Percentiles rank a stretch among this genome's conserved stretches.
Conservation (phyloP, 1,140 invertebrate genomes). For the Bacillus rossius region DNA sequence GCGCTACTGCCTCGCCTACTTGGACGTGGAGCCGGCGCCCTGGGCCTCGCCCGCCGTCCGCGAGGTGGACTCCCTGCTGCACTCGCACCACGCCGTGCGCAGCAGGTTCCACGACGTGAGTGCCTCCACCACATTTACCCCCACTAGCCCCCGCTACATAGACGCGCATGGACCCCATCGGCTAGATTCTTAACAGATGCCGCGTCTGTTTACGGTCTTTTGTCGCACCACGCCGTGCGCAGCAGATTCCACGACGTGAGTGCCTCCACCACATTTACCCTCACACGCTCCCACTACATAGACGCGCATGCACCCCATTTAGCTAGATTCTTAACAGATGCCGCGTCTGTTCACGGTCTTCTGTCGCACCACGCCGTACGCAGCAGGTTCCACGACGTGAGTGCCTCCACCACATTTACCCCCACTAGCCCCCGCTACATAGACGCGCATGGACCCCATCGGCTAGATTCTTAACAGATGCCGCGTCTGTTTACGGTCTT, state of each 20-base stretch:
- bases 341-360: too few relatives aligned
- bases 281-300: too few relatives aligned
- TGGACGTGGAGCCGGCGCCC: constrained; percentile 39
- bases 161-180: too few relatives aligned
- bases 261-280: background rate
- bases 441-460: too few relatives aligned
- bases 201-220: too few relatives aligned
- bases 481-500: too few relatives aligned
- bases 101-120: constrained; percentile 41
- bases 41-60: constrained; percentile 24
- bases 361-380: constrained; percentile 56
- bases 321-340: too few relatives aligned
- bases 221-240: constrained; percentile 55
- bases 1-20: constrained; percentile 55
- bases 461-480: too few relatives aligned
- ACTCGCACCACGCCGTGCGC: constrained; percentile 55
- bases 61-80: constrained; percentile 43
- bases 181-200: too few relatives aligned
- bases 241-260: constrained; percentile 41
- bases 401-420: background rate
- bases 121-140: background rate
- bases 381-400: constrained; percentile 41
- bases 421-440: too few relatives aligned
- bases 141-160: too few relatives aligned
- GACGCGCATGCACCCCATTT: too few relatives aligned